Percentiles rank a stretch among this genome's conserved stretches.
phyloP scores from a whole-genome alignment of 2,797 vertebrate species.

The Coranthus polyacanthus region DNA sequence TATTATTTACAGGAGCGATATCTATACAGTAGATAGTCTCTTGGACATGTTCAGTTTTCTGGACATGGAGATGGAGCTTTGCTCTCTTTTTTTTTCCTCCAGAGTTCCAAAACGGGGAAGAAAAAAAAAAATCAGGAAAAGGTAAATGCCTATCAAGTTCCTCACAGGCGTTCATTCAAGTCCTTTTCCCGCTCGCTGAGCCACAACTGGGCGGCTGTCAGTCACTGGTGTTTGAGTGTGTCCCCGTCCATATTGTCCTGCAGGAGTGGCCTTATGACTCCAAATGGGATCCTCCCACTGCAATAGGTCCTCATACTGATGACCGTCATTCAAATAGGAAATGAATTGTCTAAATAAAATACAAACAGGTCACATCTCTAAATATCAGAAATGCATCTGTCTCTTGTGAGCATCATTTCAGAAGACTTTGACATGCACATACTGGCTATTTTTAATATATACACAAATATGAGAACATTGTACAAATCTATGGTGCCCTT shows the following conservation, averaged over 20 bases:
- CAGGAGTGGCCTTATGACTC: slow-evolving; percentile 57
- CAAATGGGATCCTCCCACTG: slow-evolving; percentile 59
- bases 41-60: slow-evolving; percentile 41
- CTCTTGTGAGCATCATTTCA: slow-evolving; percentile 77
- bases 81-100: slow-evolving; percentile 4
- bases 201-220: slow-evolving; percentile 26
- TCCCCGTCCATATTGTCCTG: slow-evolving; percentile 54
- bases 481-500: slow-evolving; percentile 35
- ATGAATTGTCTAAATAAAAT: slow-evolving; percentile 87
- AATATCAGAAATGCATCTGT: slow-evolving; percentile 85
- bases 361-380: slow-evolving; percentile 86
- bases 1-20: slow-evolving; percentile 76
- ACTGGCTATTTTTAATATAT: slow-evolving; percentile 75
- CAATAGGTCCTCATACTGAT: slow-evolving; percentile 66
- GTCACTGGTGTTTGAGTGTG: slow-evolving; percentile 26
- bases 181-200: slow-evolving; percentile 22
- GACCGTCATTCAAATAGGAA: slow-evolving; percentile 75
- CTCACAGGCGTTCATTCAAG: slow-evolving; percentile 18
- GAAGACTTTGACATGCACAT: slow-evolving; percentile 84
- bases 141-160: slow-evolving; percentile 53
- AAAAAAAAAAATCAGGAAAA: slow-evolving; percentile 40
- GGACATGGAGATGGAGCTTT: slow-evolving; percentile 12
- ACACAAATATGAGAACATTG: slow-evolving; percentile 61
- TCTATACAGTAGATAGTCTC: slow-evolving; percentile 67
- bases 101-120: slow-evolving; percentile 23